A percentile compares a stretch with the other conserved stretches of the same genome.
Evolutionary conservation across 2,888 invertebrate genomes (phyloP).

Genomic region (Neoitamus cyanurus): DNA sequence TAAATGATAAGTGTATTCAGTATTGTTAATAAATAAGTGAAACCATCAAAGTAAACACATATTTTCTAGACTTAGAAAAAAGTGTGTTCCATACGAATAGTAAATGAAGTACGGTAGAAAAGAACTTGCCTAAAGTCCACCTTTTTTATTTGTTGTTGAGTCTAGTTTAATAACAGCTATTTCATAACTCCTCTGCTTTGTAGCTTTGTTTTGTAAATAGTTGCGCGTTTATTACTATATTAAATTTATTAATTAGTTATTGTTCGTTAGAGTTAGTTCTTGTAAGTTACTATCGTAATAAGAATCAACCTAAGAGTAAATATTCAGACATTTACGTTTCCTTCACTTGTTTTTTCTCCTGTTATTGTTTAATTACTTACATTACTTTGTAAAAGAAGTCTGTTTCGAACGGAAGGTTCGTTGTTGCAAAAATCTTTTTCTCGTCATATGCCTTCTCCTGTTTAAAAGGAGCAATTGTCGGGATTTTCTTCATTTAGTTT

Average conservation of each 20-base stretch:
- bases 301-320: slow-evolving; percentile 26
- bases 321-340: slow-evolving; percentile 40
- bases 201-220: slow-evolving; percentile 42
- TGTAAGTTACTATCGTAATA: slow-evolving; percentile 18
- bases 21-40: neutral
- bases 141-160: neutral
- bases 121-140: neutral
- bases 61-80: neutral
- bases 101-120: neutral
- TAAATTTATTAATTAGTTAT: slow-evolving; percentile 44
- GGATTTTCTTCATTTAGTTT: neutral
- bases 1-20: neutral
- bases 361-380: slow-evolving; percentile 25
- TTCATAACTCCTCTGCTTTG: slow-evolving; percentile 4
- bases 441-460: neutral
- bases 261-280: slow-evolving; percentile 43
- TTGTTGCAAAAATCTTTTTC: slow-evolving; percentile 11
- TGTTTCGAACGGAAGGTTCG: slow-evolving; percentile 8
- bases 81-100: neutral
- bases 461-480: neutral
- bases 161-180: slow-evolving; percentile 11
- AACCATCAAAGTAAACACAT: neutral
- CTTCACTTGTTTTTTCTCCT: slow-evolving; percentile 10
- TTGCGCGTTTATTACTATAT: slow-evolving; percentile 46
- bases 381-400: slow-evolving; percentile 33